phyloP scores from a whole-genome alignment of 2,888 invertebrate species.

The Bugulina stolonifera region DNA sequence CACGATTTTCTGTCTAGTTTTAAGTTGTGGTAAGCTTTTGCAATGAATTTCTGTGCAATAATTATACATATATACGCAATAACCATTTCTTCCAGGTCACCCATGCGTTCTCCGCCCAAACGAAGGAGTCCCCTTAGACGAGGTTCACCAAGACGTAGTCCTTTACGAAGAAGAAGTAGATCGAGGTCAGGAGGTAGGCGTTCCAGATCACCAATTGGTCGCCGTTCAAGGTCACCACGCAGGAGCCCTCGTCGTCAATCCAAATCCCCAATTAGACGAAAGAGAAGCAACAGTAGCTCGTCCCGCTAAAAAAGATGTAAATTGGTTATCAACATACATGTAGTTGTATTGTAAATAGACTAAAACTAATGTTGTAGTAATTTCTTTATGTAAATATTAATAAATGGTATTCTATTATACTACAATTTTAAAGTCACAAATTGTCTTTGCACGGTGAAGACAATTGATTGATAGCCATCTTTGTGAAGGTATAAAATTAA shows the following conservation, averaged over 20 bases:
- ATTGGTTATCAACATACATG: not conserved
- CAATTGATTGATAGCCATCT: too few relatives aligned
- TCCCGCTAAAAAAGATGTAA: too few relatives aligned
- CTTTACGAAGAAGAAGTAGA: slow-evolving; percentile 19
- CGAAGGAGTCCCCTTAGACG: slow-evolving; percentile 8
- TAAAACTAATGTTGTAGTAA: not conserved
- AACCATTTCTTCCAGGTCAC: slow-evolving; percentile 7
- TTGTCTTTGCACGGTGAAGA: too few relatives aligned
- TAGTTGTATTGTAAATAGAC: not conserved
- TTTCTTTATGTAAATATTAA: not conserved
- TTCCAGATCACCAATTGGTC: not conserved
- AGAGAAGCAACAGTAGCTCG: not conserved
- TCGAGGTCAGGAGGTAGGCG: slow-evolving; percentile 15
- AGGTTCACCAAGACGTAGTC: slow-evolving; percentile 1
- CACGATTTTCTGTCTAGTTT: too few relatives aligned
- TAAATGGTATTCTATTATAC: too few relatives aligned
- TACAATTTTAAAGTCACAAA: too few relatives aligned
- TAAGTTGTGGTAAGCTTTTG: too few relatives aligned
- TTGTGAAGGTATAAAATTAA: too few relatives aligned
- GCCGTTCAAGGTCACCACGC: slow-evolving; percentile 13
- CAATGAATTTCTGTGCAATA: too few relatives aligned
- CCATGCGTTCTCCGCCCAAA: slow-evolving; percentile 13
- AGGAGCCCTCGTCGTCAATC: too few relatives aligned
- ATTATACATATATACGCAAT: too few relatives aligned
- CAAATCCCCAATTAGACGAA: not conserved